Base-by-base conservation (phyloP, 1,140 invertebrate genomes). In the Diabrotica virgifera region DNA sequence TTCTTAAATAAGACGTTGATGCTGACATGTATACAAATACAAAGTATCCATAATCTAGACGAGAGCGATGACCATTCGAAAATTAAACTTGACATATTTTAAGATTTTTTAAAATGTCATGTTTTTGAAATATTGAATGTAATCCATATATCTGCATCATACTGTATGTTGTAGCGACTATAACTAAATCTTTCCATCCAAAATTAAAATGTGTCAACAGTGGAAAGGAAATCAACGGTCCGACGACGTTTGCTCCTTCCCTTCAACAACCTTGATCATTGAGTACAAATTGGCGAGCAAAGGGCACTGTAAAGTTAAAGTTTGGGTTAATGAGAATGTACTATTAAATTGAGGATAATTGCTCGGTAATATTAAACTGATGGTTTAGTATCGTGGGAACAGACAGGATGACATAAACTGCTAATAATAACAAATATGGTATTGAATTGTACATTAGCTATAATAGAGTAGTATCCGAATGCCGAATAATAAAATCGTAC, bases 361-460 rank as follows among this genome's bases (percentile, higher is more conserved):
- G 66, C 70, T 72, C 62, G 64, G 67, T 68, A 68, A 73, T 73
- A 73, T 73, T 73, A 70, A 73, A 72, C 72, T 73, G 72, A 73
- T 72, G 68, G 68, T 70, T 70, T 69, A 64, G 72, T 72, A 68
- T 66, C 69, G 67, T 68, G 64, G 66, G 64, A 64, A 66, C 68
- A 65, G 70, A 72, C 71, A 73, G 70, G 70, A 70, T 73, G 70
- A 71, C 70, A 67, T 70, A 59, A 70, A 73, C 70, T 72, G 70
- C 72, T 73, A 73, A 72, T 73, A 73, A 73, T 73, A 73, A 73
- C 72, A 73, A 72, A 72, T 66, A 70, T 72, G 70, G 72, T 73
- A 73, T 72, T 73, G 72, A 70, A 72, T 73, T 73, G 72, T 73
- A 73, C 72, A 70, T 72, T 73, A 73, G 68, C 70, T 67, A 70